Evolutionary conservation across 2,888 invertebrate genomes (phyloP), one percentile per base, ranked within the genome.

Genomic region (Osedax frankpressi): DNA sequence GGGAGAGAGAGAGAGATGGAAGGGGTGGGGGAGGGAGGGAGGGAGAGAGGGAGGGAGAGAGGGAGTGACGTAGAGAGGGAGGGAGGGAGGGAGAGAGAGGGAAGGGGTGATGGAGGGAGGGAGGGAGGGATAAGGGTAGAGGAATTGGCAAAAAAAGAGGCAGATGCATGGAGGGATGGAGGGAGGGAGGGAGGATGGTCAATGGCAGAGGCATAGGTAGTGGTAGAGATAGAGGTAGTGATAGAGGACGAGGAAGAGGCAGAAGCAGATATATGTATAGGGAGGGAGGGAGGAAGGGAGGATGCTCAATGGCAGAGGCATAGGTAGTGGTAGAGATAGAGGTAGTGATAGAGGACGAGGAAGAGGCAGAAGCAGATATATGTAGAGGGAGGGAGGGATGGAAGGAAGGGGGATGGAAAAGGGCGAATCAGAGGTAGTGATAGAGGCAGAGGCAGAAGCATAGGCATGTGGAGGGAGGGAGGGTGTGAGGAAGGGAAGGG

Each of bases 41-140:
- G 65, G 3, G 44, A 14, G 1, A 71, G 6, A 2, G 28, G n/a
- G 1, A 70, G 1, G 67, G 72, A 69, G 27, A 70, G 70, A 69
- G 69, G 28, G 72, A 72, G 28, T 11, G 69, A 69, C 3, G 14
- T 27, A 69, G 28, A n/a, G 69, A 28, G 28, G 14, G 69, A 69
- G 11, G 14, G 68, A 68, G 11, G 14, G 68, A 1, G 11, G 14
- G 68, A 68, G 11, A 19, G 1, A 1, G 11, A 19, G 68, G 28
- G 11, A 19, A 28, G 1, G 11, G 1, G 68, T 27, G 11, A 19
- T 26, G 28, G 11, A 6, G 68, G 28, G 11, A 19, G 68, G 28
- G 11, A 0, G 68, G 28, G 0, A 1, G 68, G 28, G 11, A 19
- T 26, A 68, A 3, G 14, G 1, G 28, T 3, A 19, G 68, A 68